A percentile compares a stretch with the other conserved stretches of the same genome.
phyloP scores from a whole-genome alignment of 1,140 invertebrate species.

The Vanessa atalanta region DNA sequence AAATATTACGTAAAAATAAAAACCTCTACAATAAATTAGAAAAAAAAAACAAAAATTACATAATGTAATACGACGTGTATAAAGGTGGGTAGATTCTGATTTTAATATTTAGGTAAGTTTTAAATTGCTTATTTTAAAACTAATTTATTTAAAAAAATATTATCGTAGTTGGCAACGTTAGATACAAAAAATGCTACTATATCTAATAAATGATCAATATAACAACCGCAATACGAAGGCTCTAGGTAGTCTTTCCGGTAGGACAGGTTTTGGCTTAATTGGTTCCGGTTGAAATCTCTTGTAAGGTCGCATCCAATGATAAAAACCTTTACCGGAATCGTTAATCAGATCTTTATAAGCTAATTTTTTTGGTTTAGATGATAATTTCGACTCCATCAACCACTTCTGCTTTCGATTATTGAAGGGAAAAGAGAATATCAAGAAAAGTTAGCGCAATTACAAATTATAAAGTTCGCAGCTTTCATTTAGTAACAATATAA shows the following conservation, averaged over 20 bases:
- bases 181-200: neutral
- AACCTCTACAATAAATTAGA: no score
- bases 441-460: no score
- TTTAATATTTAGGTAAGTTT: no score
- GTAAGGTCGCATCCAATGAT: conserved; percentile 76
- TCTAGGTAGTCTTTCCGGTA: conserved; percentile 56
- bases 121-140: no score
- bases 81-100: no score
- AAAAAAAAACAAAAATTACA: no score
- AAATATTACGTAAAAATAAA: no score
- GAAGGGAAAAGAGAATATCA: conserved; percentile 2
- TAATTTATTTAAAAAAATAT: no score
- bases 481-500: neutral
- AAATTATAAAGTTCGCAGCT: no score
- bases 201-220: neutral
- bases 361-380: conserved; percentile 58
- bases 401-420: conserved; percentile 56
- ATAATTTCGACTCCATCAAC: conserved; percentile 67
- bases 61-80: no score
- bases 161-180: no score
- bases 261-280: conserved; percentile 52
- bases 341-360: conserved; percentile 65
- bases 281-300: conserved; percentile 57
- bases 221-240: conserved; percentile 63
- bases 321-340: conserved; percentile 69